Percentiles rank a stretch among this genome's conserved stretches.
These are phyloP conservation scores for Saturnia japonica DNA, from an alignment of 2,888 invertebrate species.

Conservation along the genomic window DNA sequence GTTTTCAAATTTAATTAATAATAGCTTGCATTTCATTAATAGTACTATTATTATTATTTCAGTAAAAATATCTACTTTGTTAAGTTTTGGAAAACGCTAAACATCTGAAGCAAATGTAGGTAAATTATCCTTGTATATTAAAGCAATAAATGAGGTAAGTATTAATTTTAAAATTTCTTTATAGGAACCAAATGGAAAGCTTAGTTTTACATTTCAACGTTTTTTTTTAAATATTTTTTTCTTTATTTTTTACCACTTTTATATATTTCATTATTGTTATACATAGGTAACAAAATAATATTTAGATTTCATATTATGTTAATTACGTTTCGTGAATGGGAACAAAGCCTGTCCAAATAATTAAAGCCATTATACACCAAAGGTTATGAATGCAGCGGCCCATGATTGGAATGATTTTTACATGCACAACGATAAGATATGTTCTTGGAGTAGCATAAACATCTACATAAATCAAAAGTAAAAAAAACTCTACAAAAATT, in stretches of 20 bases:
- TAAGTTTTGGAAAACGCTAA: not conserved
- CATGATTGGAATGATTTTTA: conserved; percentile 32
- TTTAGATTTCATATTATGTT: not conserved
- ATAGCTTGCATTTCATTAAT: not conserved
- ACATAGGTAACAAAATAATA: too few species aligned
- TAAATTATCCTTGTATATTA: not conserved
- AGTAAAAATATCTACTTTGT: too few species aligned
- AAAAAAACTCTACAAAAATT: conserved; percentile 18
- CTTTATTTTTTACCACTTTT: not conserved
- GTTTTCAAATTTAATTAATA: not conserved
- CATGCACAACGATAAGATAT: conserved; percentile 41
- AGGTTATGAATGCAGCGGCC: conserved; percentile 12
- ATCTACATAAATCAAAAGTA: conserved; percentile 12
- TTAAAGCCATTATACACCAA: not conserved
- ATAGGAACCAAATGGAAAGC: not conserved
- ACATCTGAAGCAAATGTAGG: not conserved
- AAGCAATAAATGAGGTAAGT: not conserved
- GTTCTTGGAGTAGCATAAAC: not conserved
- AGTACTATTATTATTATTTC: not conserved
- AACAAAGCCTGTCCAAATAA: not conserved
- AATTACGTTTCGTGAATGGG: not conserved
- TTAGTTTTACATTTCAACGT: not conserved
- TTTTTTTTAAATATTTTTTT: not conserved
- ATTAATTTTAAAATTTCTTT: not conserved
- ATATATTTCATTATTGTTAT: too few species aligned